Base-by-base conservation (phyloP, 2,113 vertebrate species). In the Sigmodon hispidus region DNA sequence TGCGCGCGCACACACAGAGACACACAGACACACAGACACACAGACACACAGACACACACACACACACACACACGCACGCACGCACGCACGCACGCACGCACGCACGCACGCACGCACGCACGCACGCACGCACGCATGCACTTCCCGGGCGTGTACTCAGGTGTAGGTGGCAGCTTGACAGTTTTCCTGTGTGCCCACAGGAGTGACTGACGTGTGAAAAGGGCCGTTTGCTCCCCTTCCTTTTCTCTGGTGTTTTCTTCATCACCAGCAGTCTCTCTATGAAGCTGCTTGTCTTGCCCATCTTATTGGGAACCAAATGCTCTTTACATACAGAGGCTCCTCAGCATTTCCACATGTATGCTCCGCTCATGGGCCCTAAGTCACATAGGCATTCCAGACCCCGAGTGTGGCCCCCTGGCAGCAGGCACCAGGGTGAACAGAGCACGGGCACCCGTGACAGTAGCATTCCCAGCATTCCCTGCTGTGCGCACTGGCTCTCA, bases 391-490 rank as follows among this genome's bases (percentile, higher is more conserved):
- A 43, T 31, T 16, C 77, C 50, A 5, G 26, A 9, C 57, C 0
- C 34, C 36, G 85, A 45, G 34, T 29, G 65, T 55, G 84, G 22
- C 16, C 17, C 17, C 11, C 11, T 26, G 16, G 63, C 29, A 31
- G 31, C 16, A 5, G 55, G 76, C 17, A 19, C 3, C 19, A 34
- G 21, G 17, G 24, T 10, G 3, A 3, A 12, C 26, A 21, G 21
- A 31, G n/a, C n/a, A n/a, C 45, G 34, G 50, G 24, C 7, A 2
- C n/a, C 8, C 0, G 6, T 0, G 5, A 21, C 7, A 0, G 0
- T 15, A 9, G 3, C 0, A 0, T 52, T 67, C 43, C 48, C 40
- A 9, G 3, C 0, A 0, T 52, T 67, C 43, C 48, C 40, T 7
- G 57, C 40, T 48, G 4, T 21, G 9, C 2, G 7, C 55, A 22